phyloP scores from a whole-genome alignment of 1,140 invertebrate genomes.

The Frieseomelitta varia region DNA sequence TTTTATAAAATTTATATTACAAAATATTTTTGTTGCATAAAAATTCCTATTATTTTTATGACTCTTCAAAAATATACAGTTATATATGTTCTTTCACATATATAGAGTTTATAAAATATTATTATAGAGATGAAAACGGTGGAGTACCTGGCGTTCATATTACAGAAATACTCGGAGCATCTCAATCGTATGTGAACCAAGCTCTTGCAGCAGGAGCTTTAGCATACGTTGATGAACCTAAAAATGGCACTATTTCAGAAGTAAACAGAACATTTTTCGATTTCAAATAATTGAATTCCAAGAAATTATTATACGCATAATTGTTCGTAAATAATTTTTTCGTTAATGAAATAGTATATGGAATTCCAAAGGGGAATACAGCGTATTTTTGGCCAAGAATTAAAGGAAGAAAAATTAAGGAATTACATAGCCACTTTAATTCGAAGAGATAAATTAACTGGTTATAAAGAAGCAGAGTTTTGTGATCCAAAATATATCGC shows the following conservation, averaged over 20 bases:
- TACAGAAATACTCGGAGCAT: constrained; percentile 71
- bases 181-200: constrained; percentile 65
- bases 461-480: constrained; percentile 60
- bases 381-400: constrained; percentile 59
- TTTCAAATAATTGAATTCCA: background rate
- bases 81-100: background rate
- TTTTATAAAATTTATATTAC: background rate
- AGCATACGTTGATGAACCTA: constrained; percentile 67
- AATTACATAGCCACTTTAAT: constrained; percentile 59
- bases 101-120: background rate
- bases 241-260: constrained; percentile 55
- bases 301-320: background rate
- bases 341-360: constrained; percentile 62
- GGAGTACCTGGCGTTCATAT: constrained; percentile 70
- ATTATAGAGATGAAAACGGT: constrained; percentile 71
- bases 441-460: constrained; percentile 61
- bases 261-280: background rate
- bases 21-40: background rate
- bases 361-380: constrained; percentile 68
- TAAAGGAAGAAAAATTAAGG: constrained; percentile 65
- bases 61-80: background rate
- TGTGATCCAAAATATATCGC: constrained; percentile 68
- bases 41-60: too few species aligned
- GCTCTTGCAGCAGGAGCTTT: constrained; percentile 69
- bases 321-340: background rate